Percentiles rank a stretch among this genome's conserved stretches.
phyloP scores from a whole-genome alignment of 2,797 vertebrate species.

The Clarias laeviceps region DNA sequence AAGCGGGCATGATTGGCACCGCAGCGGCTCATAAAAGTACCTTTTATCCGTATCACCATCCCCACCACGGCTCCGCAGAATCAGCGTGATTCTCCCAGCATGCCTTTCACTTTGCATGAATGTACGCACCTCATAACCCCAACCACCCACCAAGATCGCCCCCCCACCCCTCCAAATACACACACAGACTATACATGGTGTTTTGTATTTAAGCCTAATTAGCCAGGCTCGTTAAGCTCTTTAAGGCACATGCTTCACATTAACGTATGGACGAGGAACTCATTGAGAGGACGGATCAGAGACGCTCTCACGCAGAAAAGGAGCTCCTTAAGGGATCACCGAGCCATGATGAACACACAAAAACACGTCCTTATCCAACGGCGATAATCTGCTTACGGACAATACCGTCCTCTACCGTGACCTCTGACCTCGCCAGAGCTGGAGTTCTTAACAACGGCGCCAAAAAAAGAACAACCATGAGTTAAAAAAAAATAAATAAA shows the following conservation, averaged over 20 bases:
- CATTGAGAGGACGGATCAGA: background rate
- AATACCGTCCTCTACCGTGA: conserved; percentile 52
- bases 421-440: conserved; percentile 51
- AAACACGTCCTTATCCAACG: conserved; percentile 35
- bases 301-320: conserved; percentile 48
- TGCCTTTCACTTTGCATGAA: background rate
- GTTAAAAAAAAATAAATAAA: background rate
- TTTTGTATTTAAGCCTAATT: background rate
- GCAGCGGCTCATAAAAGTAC: conserved; percentile 53
- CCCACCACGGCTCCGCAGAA: conserved; percentile 13
- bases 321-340: conserved; percentile 45
- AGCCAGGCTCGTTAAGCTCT: conserved; percentile 57
- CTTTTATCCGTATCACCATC: conserved; percentile 59
- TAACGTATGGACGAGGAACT: background rate
- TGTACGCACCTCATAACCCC: background rate
- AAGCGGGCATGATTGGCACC: conserved; percentile 43
- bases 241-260: conserved; percentile 49
- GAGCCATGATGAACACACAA: conserved; percentile 52
- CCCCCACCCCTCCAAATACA: no score
- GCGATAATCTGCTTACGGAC: conserved; percentile 65
- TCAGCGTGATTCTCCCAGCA: conserved; percentile 12
- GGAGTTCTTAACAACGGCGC: background rate
- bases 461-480: background rate
- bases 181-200: background rate
- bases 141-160: background rate